Conservation (phyloP, 2,113 vertebrate genomes). For the Anguilla japonica region DNA sequence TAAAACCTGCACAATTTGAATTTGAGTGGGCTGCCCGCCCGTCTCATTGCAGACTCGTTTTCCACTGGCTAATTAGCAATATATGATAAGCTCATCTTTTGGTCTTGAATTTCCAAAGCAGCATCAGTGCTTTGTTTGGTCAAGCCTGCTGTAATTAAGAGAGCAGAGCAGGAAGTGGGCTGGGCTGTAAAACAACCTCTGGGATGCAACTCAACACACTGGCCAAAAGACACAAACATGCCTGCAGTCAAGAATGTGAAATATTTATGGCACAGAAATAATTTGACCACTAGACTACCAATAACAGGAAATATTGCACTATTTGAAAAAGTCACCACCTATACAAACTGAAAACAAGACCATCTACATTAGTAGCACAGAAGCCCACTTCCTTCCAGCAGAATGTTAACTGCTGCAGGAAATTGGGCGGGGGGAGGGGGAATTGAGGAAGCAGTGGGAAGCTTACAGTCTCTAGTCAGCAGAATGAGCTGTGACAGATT, state of each 20-base stretch:
- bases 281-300: not conserved
- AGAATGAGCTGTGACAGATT: not conserved
- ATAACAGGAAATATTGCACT: not conserved
- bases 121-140: conserved; percentile 1
- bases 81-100: not conserved
- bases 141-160: not conserved
- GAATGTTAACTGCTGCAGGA: not conserved
- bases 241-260: not conserved
- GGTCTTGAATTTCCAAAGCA: not conserved
- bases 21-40: not conserved
- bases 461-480: not conserved
- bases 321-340: not conserved
- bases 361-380: not conserved
- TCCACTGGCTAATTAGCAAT: not conserved
- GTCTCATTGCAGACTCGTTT: not conserved
- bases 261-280: not conserved
- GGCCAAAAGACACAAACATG: not conserved
- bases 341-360: not conserved
- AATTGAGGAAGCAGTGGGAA: not conserved
- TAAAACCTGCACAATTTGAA: not conserved
- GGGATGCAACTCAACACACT: not conserved
- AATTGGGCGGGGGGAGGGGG: not conserved
- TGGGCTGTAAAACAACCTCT: not conserved
- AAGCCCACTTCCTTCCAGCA: not conserved
- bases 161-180: not conserved